Base-by-base conservation (phyloP, 1,140 invertebrate genomes). In the Diabrotica undecimpunctata region DNA sequence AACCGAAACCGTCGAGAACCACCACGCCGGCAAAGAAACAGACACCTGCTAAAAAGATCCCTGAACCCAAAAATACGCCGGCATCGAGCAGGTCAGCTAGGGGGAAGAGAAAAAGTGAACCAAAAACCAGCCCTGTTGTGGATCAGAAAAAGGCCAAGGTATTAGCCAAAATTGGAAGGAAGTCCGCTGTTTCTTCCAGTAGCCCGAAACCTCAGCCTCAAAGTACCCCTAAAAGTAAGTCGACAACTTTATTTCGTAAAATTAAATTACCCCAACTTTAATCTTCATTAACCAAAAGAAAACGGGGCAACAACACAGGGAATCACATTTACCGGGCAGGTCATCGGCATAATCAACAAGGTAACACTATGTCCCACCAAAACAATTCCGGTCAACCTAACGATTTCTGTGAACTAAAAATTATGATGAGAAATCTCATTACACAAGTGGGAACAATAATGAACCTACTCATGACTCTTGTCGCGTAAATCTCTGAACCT, bases 101-200 rank as follows among this genome's bases (percentile, higher is more conserved):
- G 37, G 59, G 61, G 8, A 69, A 67, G 65, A 62, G 57, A 46
- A 69, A 67, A 63, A 46, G 52, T 39, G 56, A 64, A 39, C 58
- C 52, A n/a, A 73, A 66, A 65, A 67, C 62, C 38, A 74, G 69
- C 67, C 70, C 78, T 0, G 68, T 75, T 2, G 73, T 78, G 14
- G 76, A 79, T 66, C 72, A 75, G 64, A 79, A 79, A 65, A 79
- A 79, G 66, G 78, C 78, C 0, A 74, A 72, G 51, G 74, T 76
- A 10, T 66, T 77, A 38, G 78, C 77, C 0, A 79, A 77, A 69
- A 75, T 78, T 56, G 76, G 75, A 7, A 74, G 69, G 64, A 75
- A 76, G 59, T 64, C 64, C 12, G 68, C 67, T 7, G 59, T 69
- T 13, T 13, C 66, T 8, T 53, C 69, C n/a, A 50, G 50, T n/a